Conservation (phyloP, 1,140 invertebrate species). For the Eriocheir sinensis region DNA sequence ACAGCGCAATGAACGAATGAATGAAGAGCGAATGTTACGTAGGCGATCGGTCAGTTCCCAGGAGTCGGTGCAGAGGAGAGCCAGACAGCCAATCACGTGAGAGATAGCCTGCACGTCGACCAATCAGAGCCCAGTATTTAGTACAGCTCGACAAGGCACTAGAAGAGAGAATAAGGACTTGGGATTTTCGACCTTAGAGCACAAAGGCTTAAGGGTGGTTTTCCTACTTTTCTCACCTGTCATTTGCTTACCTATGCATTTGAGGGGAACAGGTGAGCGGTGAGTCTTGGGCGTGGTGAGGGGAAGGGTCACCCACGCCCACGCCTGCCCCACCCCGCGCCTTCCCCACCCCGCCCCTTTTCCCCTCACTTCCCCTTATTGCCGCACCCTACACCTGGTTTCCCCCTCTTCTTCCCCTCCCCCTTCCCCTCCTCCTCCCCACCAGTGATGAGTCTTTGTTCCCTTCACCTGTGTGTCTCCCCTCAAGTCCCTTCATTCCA, state of each 20-base stretch:
- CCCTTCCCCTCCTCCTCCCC: not conserved
- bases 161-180: not conserved
- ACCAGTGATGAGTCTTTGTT: not conserved
- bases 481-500: not conserved
- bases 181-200: not conserved
- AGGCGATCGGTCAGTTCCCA: not conserved
- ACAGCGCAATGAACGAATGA: not conserved
- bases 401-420: not conserved
- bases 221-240: not conserved
- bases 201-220: not conserved
- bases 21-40: not conserved
- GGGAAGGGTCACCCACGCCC: slow-evolving; percentile 35
- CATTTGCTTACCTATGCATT: not conserved
- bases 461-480: not conserved
- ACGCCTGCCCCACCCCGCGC: slow-evolving; percentile 30
- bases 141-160: not conserved
- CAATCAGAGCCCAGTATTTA: slow-evolving; percentile 15
- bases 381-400: not conserved
- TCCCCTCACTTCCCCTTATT: not conserved
- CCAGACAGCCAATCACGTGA: slow-evolving; percentile 31
- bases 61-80: not conserved
- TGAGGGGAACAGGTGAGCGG: slow-evolving; percentile 57
- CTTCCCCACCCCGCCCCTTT: not conserved
- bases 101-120: not conserved
- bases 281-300: slow-evolving; percentile 61